Evolutionary conservation across 1,140 invertebrate species (phyloP).

Genomic region (Meloidogyne exigua): DNA sequence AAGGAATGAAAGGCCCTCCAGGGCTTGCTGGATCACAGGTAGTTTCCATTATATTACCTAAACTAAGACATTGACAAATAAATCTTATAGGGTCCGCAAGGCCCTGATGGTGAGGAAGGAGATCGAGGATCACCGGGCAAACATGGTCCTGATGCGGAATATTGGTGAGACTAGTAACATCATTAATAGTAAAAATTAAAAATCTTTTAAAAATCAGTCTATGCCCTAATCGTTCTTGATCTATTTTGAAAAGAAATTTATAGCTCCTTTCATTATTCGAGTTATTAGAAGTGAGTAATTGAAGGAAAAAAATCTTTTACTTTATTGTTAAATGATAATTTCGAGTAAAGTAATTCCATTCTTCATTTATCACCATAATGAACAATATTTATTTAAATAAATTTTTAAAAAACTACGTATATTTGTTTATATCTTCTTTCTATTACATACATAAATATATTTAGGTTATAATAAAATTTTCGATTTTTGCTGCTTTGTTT

Average conservation of each 20-base stretch:
- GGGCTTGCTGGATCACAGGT: slow-evolving; percentile 35
- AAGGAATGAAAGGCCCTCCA: slow-evolving; percentile 30
- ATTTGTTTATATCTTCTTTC: too few relatives aligned
- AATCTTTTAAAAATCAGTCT: neutral
- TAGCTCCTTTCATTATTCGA: too few relatives aligned
- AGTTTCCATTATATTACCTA: neutral
- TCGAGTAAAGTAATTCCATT: too few relatives aligned
- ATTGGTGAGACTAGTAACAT: slow-evolving; percentile 6
- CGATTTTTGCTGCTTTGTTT: neutral
- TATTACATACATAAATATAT: too few relatives aligned
- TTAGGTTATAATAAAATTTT: too few relatives aligned
- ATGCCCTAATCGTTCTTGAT: neutral
- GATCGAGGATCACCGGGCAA: slow-evolving; percentile 9
- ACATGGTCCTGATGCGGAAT: slow-evolving; percentile 7
- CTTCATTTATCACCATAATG: too few relatives aligned
- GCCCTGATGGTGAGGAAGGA: slow-evolving; percentile 22
- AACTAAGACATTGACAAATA: neutral
- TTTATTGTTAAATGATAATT: too few relatives aligned
- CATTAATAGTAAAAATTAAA: neutral
- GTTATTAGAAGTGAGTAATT: too few relatives aligned
- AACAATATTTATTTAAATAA: too few relatives aligned
- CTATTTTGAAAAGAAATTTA: neutral
- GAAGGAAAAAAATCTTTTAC: too few relatives aligned
- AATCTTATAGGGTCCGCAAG: neutral
- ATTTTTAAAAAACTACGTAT: too few relatives aligned